Evolutionary conservation across 2,797 vertebrate genomes (phyloP).

Genomic region (Phylloscopus collybita): DNA sequence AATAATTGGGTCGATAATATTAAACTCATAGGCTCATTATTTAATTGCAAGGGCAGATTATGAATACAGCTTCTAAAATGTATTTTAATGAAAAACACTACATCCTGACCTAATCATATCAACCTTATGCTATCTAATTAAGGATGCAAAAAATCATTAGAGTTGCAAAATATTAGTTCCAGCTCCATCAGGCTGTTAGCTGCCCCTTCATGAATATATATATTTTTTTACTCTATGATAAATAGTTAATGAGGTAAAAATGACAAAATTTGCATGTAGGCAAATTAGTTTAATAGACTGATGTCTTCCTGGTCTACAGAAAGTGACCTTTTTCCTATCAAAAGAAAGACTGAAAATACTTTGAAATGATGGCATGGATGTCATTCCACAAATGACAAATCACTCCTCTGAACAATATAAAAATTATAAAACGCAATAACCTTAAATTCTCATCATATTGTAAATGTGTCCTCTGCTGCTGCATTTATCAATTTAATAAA

Average conservation of each 20-base stretch:
- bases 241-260: constrained; percentile 98
- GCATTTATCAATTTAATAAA: constrained; percentile 94
- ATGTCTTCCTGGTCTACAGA: constrained; percentile 90
- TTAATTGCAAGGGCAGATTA: constrained; percentile 99
- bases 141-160: constrained; percentile 99
- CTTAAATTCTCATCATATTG: constrained; percentile 87
- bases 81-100: constrained; percentile 99
- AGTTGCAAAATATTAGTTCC: constrained; percentile 99
- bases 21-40: constrained; percentile 95
- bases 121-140: constrained; percentile 99
- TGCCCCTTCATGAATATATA: constrained; percentile 92
- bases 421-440: constrained; percentile 92
- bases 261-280: constrained; percentile 98
- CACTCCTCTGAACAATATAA: constrained; percentile 85
- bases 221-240: constrained; percentile 88
- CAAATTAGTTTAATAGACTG: constrained; percentile 95
- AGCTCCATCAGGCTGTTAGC: constrained; percentile 91
- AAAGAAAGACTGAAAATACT: constrained; percentile 86
- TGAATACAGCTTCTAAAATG: constrained; percentile 98
- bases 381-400: constrained; percentile 88
- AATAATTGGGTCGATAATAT: constrained; percentile 99
- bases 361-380: constrained; percentile 83
- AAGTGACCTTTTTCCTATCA: constrained; percentile 92
- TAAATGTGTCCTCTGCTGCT: constrained; percentile 85
- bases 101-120: constrained; percentile 99